phyloP scores from a whole-genome alignment of 2,888 invertebrate species.

The Eristalinus aeneus region DNA sequence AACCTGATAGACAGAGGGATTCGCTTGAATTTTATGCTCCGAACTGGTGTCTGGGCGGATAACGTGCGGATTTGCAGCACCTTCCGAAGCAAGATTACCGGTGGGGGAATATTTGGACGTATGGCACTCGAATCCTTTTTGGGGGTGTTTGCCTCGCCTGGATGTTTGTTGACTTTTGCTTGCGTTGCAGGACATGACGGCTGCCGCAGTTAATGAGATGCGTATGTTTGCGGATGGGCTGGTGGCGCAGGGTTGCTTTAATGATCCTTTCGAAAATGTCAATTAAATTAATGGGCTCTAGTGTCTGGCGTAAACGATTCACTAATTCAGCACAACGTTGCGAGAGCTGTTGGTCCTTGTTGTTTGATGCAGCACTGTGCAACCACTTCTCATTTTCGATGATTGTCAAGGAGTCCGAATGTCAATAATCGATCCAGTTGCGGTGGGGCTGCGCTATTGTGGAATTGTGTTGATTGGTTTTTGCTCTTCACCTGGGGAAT shows the following conservation, averaged over 20 bases:
- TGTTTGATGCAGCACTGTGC: background rate
- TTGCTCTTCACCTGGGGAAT: no score
- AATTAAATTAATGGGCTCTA: conserved; percentile 56
- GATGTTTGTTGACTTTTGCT: conserved; percentile 63
- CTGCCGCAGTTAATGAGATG: background rate
- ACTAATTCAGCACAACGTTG: background rate
- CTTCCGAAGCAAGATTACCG: background rate
- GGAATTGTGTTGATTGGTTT: background rate
- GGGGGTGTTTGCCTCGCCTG: conserved; percentile 48
- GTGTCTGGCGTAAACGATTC: conserved; percentile 24
- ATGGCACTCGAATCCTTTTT: conserved; percentile 35
- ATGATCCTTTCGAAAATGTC: conserved; percentile 23
- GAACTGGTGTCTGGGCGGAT: background rate
- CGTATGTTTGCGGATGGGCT: background rate
- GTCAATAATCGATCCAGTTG: background rate
- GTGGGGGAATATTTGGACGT: conserved; percentile 20
- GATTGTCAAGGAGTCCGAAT: background rate
- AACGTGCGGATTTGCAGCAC: background rate
- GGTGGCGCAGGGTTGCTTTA: conserved; percentile 11
- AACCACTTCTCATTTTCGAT: background rate
- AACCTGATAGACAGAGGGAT: conserved; percentile 78
- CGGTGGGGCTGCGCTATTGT: background rate
- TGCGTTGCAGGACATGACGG: conserved; percentile 26
- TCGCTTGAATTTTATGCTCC: conserved; percentile 11
- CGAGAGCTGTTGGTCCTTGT: background rate